Evolutionary conservation across 2,113 vertebrate genomes (phyloP).

Genomic region (Cynocephalus volans): DNA sequence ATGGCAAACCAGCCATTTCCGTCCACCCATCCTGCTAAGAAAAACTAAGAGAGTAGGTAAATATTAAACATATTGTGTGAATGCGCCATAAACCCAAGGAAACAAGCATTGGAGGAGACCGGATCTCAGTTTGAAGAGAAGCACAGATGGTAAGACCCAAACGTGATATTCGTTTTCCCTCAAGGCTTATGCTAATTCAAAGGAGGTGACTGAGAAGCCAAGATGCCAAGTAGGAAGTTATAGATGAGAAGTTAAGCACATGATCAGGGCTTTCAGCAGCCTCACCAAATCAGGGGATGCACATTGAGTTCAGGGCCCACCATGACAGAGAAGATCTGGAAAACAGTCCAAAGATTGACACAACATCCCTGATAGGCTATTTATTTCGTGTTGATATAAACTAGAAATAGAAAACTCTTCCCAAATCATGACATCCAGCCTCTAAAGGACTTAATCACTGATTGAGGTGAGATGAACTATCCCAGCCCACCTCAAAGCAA

Average conservation of each 20-base stretch:
- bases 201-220: background rate
- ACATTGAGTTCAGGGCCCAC: background rate
- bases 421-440: background rate
- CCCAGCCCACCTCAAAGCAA: background rate
- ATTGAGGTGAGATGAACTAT: background rate
- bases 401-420: constrained; percentile 33
- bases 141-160: background rate
- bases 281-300: background rate
- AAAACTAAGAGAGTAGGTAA: background rate
- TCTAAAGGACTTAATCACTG: background rate
- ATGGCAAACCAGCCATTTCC: background rate
- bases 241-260: background rate
- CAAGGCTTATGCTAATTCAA: background rate
- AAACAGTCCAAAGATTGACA: background rate
- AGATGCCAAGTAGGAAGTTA: background rate
- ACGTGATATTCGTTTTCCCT: background rate
- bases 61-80: background rate
- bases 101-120: background rate
- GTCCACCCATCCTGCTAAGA: background rate
- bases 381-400: background rate
- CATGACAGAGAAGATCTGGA: background rate
- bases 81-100: background rate
- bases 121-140: constrained; percentile 22
- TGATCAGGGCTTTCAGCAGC: background rate
- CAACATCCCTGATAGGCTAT: background rate